Evolutionary conservation across 2,797 vertebrate genomes (phyloP), one percentile per base, ranked within the genome.

Genomic region (Pangasius macronema): DNA sequence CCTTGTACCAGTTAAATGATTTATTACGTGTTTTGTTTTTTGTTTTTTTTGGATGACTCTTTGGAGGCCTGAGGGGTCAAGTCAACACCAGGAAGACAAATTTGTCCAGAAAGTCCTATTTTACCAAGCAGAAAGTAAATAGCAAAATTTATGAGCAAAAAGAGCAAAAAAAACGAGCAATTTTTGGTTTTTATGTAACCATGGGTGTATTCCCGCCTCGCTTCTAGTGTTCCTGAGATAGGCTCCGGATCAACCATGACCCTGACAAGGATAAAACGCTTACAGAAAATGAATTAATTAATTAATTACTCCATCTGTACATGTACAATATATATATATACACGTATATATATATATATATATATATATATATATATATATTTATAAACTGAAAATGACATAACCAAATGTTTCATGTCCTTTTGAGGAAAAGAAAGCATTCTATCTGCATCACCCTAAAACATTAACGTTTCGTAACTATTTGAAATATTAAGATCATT

Each of bases 31-130:
- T 57, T 59, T 10, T 3, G 5, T 55, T 57, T 9, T 11, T 8
- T 1, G 3, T 2, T 70, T 70, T 39, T 73, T 36, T 68, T 18
- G 7, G 1, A 68, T 65, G n/a, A 33, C 70, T n/a, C 6, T 75
- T 53, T 53, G 46, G 73, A 76, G 27, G 49, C n/a, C 49, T 79
- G 76, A 53, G 46, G 51, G 76, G 51, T 79, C 51, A 77, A 33
- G n/a, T 80, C 30, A 80, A 80, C 53, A 36, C 30, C 30, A 57
- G 53, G 20, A 55, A 57, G 53, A 1, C 33, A 27, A 59, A 61
- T 11, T 27, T 80, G 5, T 5, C 76, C 30, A 51, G 46, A n/a
- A 16, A 53, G 53, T 80, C 14, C 33, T 80, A 6, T 57, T 57
- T 59, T 39, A 59, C 77, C 20, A 36, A 81, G 24, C 36, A 63